These are phyloP conservation scores for Nemapogon koenigi DNA, from an alignment of 2,888 invertebrate species.

Conservation along the genomic window DNA sequence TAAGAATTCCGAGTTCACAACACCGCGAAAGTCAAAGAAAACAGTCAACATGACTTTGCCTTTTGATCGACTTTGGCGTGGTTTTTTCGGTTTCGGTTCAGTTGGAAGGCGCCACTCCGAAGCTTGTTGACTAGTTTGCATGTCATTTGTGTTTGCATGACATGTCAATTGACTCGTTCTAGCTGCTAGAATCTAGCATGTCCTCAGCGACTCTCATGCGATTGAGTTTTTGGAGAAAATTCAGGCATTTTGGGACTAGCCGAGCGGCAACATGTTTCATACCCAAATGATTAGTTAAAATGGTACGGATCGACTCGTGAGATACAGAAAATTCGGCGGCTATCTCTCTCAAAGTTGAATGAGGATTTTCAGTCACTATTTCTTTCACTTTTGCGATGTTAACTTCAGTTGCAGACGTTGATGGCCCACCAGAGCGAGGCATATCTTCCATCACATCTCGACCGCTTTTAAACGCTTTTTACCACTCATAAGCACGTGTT, in stretches of 20 bases:
- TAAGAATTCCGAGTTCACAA: slow-evolving; percentile 12
- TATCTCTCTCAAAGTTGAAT: slow-evolving; percentile 10
- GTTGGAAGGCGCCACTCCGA: slow-evolving; percentile 16
- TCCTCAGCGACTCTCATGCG: slow-evolving; percentile 14
- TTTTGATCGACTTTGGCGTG: slow-evolving; percentile 11
- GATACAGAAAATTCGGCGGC: slow-evolving; percentile 12
- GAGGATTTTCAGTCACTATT: slow-evolving; percentile 3
- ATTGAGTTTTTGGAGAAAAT: slow-evolving; percentile 17
- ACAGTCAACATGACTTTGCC: slow-evolving; percentile 12
- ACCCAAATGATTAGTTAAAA: slow-evolving; percentile 16
- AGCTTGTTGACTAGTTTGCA: slow-evolving; percentile 10
- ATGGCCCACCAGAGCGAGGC: slow-evolving; percentile 17
- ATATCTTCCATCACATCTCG: slow-evolving; percentile 16
- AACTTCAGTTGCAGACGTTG: slow-evolving; percentile 12
- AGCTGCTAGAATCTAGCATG: too few species aligned
- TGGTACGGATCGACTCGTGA: slow-evolving; percentile 13
- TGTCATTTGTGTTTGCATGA: slow-evolving; percentile 15
- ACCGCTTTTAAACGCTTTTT: slow-evolving; percentile 16
- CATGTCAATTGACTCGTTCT: slow-evolving; percentile 15
- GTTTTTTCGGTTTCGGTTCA: slow-evolving; percentile 12
- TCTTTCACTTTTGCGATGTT: slow-evolving; percentile 7
- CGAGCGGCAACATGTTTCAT: slow-evolving; percentile 19
- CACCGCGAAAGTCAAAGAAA: slow-evolving; percentile 13
- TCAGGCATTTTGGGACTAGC: slow-evolving; percentile 17
- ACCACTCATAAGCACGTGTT: slow-evolving; percentile 13